Base-by-base conservation (phyloP, 2,797 vertebrate species). In the Propithecus deckenii region DNA sequence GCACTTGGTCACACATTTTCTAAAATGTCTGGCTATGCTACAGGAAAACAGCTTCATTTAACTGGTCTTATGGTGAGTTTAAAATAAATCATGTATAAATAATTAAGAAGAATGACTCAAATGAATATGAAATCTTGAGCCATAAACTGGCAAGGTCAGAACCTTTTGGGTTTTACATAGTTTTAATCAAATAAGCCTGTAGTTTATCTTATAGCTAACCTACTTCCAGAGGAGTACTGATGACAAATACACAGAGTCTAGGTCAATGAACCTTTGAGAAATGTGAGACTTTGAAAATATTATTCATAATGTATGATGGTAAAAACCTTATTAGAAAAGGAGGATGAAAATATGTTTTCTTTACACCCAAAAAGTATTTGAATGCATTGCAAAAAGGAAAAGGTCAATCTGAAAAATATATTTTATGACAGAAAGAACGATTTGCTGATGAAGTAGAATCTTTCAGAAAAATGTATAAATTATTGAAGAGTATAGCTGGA, bases 61-160 rank as follows among this genome's bases (percentile, higher is more conserved):
- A 30, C 7, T 35, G 32, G 2, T 38, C 0, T 48, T 83, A 55
- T 14, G 43, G n/a, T 65, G 72, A 90, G 15, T 38, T 89, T 95
- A 91, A 96, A 91, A 87, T 32, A 75, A 90, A 80, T 32, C 23
- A 59, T 0, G 4, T 28, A 50, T 32, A 96, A 78, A 63, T 95
- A 69, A 86, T 57, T 93, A 96, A 76, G 15, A 95, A 81, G 57
- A 25, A 6, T 7, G n/a, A 75, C 0, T 32, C 12, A 80, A 88
- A 86, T 63, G 46, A 65, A 76, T n/a, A 92, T 86, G 59, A 90
- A 91, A 86, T 63, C 18, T 8, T 63, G 0, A 9, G 55, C 43
- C 43, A 69, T 28, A 89, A 78, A 13, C 59, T 76, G 46, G 92
- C 55, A 67, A 30, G 25, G 5, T 18, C 20, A 61, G 57, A 93